phyloP scores from a whole-genome alignment of 1,140 invertebrate genomes.

The Amphibalanus amphitrite region DNA sequence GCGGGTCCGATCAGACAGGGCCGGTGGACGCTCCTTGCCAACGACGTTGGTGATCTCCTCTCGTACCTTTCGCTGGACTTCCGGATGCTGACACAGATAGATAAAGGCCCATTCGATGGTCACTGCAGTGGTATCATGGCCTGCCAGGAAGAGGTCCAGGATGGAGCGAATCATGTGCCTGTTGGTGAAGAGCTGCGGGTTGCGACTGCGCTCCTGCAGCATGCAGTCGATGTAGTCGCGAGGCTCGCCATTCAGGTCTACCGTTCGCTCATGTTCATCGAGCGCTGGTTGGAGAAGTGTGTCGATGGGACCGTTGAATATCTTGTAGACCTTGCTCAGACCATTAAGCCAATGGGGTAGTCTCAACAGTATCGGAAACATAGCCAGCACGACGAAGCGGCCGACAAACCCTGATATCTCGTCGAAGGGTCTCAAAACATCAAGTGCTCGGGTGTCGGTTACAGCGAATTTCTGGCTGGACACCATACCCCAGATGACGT shows the following conservation, averaged over 20 bases:
- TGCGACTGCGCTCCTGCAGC: too few relatives aligned
- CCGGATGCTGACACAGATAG: slow-evolving; percentile 15
- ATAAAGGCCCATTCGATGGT: slow-evolving; percentile 13
- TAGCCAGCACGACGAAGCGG: not conserved
- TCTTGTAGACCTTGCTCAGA: not conserved
- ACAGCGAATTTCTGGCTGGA: slow-evolving; percentile 8
- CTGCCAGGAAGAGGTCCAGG: slow-evolving; percentile 16
- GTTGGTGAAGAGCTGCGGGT: too few relatives aligned
- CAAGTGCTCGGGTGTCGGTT: not conserved
- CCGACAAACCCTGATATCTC: not conserved
- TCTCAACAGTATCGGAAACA: not conserved
- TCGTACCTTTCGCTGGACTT: slow-evolving; percentile 13
- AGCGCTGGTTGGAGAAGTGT: not conserved
- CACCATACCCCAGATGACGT: slow-evolving; percentile 20
- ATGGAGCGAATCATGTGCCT: slow-evolving; percentile 16
- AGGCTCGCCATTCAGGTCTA: too few relatives aligned
- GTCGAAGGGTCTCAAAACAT: not conserved
- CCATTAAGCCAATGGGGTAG: not conserved
- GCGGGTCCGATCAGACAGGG: too few relatives aligned
- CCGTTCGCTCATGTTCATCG: not conserved
- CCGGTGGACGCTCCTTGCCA: too few relatives aligned
- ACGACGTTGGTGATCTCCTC: too few relatives aligned
- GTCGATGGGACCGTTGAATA: not conserved
- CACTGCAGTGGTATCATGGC: slow-evolving; percentile 12
- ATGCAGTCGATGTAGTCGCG: too few relatives aligned